Evolutionary conservation across 2,113 vertebrate genomes (phyloP).

Genomic region (Falcunculus frontatus): DNA sequence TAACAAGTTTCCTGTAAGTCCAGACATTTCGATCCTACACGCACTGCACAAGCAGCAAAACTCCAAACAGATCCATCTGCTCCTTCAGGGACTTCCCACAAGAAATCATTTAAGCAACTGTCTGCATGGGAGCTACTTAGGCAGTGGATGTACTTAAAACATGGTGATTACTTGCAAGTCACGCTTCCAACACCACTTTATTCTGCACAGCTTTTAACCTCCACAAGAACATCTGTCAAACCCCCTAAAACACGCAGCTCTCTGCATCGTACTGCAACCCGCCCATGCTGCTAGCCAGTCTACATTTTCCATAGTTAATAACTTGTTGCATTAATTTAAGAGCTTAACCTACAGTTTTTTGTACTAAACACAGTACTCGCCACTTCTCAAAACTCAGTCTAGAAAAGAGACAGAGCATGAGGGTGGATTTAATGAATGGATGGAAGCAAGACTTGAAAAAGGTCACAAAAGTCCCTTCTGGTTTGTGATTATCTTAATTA

Average conservation of each 20-base stretch:
- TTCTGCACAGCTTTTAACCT: not conserved
- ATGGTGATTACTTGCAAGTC: accelerated
- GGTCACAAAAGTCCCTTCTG: accelerated
- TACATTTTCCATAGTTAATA: accelerated
- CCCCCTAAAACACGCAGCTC: accelerated
- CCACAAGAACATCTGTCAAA: not conserved
- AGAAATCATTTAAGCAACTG: not conserved
- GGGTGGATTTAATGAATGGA: not conserved
- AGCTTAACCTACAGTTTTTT: not conserved
- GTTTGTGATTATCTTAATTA: not conserved
- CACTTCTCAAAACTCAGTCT: not conserved
- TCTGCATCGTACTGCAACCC: not conserved
- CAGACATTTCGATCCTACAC: not conserved
- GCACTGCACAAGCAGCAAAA: not conserved
- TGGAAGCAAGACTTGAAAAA: not conserved
- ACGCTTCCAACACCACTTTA: not conserved
- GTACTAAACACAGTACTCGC: not conserved
- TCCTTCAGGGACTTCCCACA: not conserved
- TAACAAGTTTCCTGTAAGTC: not conserved
- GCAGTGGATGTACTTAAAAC: not conserved
- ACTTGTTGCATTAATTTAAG: not conserved
- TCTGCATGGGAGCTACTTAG: not conserved
- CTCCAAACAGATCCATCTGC: not conserved
- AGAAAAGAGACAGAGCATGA: not conserved
- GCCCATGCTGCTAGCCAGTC: not conserved